Evolutionary conservation across 2,888 invertebrate species (phyloP).

Genomic region (Synanthedon andrenaeformis): DNA sequence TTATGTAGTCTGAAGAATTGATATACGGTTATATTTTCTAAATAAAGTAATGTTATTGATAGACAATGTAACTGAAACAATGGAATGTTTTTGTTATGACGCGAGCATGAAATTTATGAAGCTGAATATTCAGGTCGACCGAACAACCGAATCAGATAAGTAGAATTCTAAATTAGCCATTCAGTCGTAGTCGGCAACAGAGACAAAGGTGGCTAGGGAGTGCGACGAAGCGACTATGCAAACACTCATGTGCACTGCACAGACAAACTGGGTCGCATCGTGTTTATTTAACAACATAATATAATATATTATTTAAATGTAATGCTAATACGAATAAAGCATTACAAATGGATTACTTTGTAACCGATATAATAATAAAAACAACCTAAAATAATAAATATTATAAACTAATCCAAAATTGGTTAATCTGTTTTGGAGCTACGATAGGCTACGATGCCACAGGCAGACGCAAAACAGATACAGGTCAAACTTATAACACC

Average conservation of each 20-base stretch:
- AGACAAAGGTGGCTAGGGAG: slow-evolving; percentile 54
- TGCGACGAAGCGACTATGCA: slow-evolving; percentile 49
- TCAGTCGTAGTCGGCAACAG: slow-evolving; percentile 38
- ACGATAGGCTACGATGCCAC: no score
- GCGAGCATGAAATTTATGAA: slow-evolving; percentile 43
- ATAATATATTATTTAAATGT: slow-evolving; percentile 2
- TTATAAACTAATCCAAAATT: no score
- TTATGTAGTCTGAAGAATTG: slow-evolving; percentile 3
- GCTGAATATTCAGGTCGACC: slow-evolving; percentile 56
- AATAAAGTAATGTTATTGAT: slow-evolving; percentile 16
- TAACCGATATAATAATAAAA: no score
- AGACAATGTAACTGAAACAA: slow-evolving; percentile 31
- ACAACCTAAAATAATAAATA: no score
- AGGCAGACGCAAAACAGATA: no score
- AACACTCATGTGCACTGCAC: slow-evolving; percentile 36
- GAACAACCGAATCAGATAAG: slow-evolving; percentile 63
- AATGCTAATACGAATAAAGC: not conserved
- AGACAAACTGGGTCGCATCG: slow-evolving; percentile 43
- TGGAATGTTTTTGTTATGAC: slow-evolving; percentile 42
- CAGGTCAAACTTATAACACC: no score
- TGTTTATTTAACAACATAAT: slow-evolving; percentile 9
- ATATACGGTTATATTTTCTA: no score
- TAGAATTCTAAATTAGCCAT: slow-evolving; percentile 55
- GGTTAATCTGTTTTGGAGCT: no score
- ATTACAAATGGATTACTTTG: not conserved